These are phyloP conservation scores for Progne subis DNA, from an alignment of 2,113 vertebrate species.

Conservation along the genomic window DNA sequence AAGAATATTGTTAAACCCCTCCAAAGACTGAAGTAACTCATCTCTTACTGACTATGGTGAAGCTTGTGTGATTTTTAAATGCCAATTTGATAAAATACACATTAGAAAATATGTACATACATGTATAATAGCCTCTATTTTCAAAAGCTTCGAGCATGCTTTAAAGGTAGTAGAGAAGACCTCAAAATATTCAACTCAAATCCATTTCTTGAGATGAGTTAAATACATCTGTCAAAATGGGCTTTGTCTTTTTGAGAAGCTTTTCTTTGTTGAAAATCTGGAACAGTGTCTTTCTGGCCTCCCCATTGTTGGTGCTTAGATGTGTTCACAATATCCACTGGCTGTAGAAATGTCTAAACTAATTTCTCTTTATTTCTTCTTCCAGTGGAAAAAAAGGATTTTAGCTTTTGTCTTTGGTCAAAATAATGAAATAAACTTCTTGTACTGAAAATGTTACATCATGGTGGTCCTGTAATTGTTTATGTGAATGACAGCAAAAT, in stretches of 20 bases:
- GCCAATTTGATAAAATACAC: not conserved
- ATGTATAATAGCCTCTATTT: not conserved
- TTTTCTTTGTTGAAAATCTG: not conserved
- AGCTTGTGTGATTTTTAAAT: not conserved
- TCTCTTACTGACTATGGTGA: not conserved
- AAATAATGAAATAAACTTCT: not conserved
- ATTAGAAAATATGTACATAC: not conserved
- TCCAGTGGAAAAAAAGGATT: not conserved
- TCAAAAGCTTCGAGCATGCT: not conserved
- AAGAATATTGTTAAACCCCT: not conserved
- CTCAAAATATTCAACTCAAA: not conserved
- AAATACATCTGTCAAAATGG: not conserved
- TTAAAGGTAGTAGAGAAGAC: not conserved
- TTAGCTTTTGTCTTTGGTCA: not conserved
- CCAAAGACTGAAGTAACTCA: not conserved
- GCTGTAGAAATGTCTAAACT: not conserved
- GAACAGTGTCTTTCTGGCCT: not conserved
- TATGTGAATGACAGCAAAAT: not conserved
- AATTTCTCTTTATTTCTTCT: not conserved
- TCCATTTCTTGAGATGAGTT: not conserved
- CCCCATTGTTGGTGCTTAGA: not conserved
- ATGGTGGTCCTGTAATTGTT: not conserved
- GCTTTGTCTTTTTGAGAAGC: not conserved
- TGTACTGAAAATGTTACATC: not conserved
- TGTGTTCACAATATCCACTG: not conserved